These are phyloP conservation scores for Harpagoxenus sublaevis DNA, from an alignment of 2,888 invertebrate genomes.

Conservation along the genomic window DNA sequence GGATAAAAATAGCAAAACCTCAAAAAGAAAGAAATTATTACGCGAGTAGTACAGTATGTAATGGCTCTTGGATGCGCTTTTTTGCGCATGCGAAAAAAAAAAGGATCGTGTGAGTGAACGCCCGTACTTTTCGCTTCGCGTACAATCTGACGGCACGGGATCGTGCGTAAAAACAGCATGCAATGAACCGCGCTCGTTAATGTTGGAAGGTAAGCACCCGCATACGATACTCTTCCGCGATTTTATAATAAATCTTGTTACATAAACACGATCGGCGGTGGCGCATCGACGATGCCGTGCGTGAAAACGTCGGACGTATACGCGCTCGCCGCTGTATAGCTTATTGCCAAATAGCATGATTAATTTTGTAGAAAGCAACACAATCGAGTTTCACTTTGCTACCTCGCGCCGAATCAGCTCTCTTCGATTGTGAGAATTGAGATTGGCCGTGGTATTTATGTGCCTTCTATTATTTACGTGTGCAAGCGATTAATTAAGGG, in stretches of 20 bases:
- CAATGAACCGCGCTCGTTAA: slow-evolving; percentile 44
- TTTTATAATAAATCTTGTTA: slow-evolving; percentile 45
- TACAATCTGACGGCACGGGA: neutral
- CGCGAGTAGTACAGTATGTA: neutral
- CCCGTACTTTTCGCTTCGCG: neutral
- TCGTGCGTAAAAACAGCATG: slow-evolving; percentile 15
- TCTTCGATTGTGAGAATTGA: slow-evolving; percentile 5
- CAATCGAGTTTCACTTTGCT: slow-evolving; percentile 38
- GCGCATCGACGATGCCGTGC: neutral
- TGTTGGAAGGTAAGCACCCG: slow-evolving; percentile 24
- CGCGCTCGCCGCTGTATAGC: neutral
- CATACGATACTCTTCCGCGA: slow-evolving; percentile 23
- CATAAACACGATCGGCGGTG: slow-evolving; percentile 13
- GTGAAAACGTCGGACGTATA: neutral
- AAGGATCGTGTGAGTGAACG: neutral
- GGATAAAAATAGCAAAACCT: neutral
- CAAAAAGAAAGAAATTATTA: neutral
- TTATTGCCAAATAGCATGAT: slow-evolving; percentile 47
- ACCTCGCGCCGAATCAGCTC: neutral
- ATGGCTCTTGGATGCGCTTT: neutral
- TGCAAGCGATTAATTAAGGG: neutral
- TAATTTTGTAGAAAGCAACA: slow-evolving; percentile 53
- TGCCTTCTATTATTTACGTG: neutral
- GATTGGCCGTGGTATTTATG: neutral
- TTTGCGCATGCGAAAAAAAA: neutral